Evolutionary conservation across 1,140 invertebrate genomes (phyloP).

Genomic region (Drosophila rufa): DNA sequence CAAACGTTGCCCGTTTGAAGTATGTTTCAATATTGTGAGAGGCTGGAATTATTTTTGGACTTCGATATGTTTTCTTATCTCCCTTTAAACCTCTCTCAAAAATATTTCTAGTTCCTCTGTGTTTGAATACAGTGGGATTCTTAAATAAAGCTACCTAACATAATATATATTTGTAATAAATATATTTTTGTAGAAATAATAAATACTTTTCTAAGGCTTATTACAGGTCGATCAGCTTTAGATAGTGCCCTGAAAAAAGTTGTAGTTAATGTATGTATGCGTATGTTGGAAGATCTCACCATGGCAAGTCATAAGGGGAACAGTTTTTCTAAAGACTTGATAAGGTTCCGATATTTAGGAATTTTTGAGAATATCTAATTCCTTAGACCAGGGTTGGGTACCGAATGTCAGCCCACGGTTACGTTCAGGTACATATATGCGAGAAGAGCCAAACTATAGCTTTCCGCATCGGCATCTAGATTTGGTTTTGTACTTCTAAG

Average conservation of each 20-base stretch:
- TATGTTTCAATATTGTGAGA: constrained; percentile 17
- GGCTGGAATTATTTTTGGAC: constrained; percentile 27
- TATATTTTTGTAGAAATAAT: not conserved
- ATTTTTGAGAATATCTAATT: too few species aligned
- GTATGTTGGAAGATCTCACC: too few species aligned
- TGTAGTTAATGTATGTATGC: too few species aligned
- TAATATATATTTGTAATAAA: not conserved
- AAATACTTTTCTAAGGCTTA: not conserved
- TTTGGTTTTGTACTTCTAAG: not conserved
- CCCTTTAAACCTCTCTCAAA: constrained; percentile 8
- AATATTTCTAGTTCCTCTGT: constrained; percentile 4
- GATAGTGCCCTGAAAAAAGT: too few species aligned
- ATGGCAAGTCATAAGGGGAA: too few species aligned
- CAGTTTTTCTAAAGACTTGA: too few species aligned
- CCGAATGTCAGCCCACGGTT: too few species aligned
- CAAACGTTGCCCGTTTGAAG: constrained; percentile 4
- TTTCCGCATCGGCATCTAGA: too few species aligned
- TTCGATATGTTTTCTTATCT: constrained; percentile 20
- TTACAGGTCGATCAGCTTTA: too few species aligned
- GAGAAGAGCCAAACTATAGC: not conserved
- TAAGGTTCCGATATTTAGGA: too few species aligned
- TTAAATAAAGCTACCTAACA: not conserved
- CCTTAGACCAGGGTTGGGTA: too few species aligned
- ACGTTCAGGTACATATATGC: too few species aligned
- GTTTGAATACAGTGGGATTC: constrained; percentile 16